A percentile compares a stretch with the other conserved stretches of the same genome.
Conservation (phyloP, 2,113 vertebrate genomes). For the Saguinus midas region DNA sequence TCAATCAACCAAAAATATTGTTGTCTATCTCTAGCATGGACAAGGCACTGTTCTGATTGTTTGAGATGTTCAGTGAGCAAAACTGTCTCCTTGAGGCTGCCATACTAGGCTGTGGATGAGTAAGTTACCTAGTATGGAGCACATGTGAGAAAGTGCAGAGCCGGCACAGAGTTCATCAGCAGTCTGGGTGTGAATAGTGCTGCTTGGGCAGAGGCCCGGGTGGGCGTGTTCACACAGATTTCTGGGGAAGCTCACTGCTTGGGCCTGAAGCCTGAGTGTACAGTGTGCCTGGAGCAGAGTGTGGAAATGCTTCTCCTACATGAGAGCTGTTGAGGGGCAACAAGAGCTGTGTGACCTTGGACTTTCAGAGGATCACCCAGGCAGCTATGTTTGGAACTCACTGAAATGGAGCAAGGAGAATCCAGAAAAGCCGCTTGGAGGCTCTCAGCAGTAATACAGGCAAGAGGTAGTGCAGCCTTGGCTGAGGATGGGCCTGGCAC, state of each 20-base stretch:
- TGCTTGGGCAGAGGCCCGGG: background rate
- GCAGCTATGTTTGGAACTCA: background rate
- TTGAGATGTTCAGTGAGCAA: background rate
- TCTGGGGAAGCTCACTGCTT: background rate
- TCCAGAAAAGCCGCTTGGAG: background rate
- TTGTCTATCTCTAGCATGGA: no score
- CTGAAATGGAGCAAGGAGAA: background rate
- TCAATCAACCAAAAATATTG: fast-evolving
- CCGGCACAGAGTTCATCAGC: fast-evolving
- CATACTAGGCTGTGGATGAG: background rate
- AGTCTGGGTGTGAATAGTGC: background rate
- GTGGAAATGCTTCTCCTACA: background rate
- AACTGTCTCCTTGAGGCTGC: background rate
- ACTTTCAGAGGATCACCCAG: fast-evolving
- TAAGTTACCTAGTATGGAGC: no score
- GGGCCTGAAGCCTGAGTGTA: background rate
- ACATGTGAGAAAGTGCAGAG: fast-evolving
- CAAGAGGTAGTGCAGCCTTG: background rate
- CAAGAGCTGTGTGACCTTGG: fast-evolving
- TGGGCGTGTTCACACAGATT: background rate
- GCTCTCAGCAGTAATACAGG: background rate
- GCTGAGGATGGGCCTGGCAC: background rate
- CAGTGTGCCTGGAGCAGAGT: background rate
- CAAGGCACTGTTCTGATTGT: background rate
- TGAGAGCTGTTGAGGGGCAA: fast-evolving